Evolutionary conservation across 2,113 vertebrate genomes (phyloP), one percentile per base, ranked within the genome.

Genomic region (Vireo altiloquus): DNA sequence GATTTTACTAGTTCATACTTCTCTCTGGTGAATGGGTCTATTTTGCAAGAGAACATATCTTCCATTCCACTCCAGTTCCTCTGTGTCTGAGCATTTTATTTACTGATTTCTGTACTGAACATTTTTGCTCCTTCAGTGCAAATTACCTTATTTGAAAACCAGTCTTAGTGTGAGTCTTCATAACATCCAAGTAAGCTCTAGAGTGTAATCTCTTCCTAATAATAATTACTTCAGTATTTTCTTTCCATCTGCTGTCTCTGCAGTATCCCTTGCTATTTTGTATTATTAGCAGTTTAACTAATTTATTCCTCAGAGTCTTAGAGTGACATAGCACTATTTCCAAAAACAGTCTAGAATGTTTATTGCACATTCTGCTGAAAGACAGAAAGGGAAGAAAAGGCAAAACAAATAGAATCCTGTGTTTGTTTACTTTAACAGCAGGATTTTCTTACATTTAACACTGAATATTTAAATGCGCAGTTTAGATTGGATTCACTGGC

Each of bases 231-330:
- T 78, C 71, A 69, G 33, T 92, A 83, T 94, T 96, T 95, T 95
- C 92, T 96, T 96, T 95, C 92, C 94, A 86, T 94, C 65, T 94
- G 84, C 49, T 92, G 35, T 94, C 89, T 95, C 90, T 92, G 76
- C 53, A 86, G 49, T 90, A 82, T 97, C 83, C 85, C 95, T 95
- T 95, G 95, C 49, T 92, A 53, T 89, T 90, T 80, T 77, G 30
- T 86, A 59, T 93, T 96, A 96, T 94, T 89, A 95, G 91, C 89
- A 95, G 94, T 93, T 94, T 69, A 76, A 40, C 69, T 98, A 97
- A 98, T 97, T 97, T 97, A 96, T 97, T 94, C 97, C 95, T 76
- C 44, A 50, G 97, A 94, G 96, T 30, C 79, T 64, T 57, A 61
- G 35, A 80, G 78, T 80, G 86, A 93, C 37, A 18, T 65, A 95